Percentiles rank a stretch among this genome's conserved stretches.
Evolutionary conservation across 2,797 vertebrate species (phyloP).

Genomic region (Tiaroga cobitis): DNA sequence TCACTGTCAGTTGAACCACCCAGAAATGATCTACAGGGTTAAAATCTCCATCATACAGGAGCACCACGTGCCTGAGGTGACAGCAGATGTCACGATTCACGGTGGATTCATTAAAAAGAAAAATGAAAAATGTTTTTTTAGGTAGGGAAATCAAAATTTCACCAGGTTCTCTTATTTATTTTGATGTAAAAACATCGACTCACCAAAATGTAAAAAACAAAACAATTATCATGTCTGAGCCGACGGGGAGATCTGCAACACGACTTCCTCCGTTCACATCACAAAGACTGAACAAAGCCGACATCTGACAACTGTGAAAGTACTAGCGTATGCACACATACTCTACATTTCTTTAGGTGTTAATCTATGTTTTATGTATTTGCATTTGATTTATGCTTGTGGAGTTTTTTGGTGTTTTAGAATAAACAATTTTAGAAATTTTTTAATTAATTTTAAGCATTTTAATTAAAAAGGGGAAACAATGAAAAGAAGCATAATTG

Average conservation of each 20-base stretch:
- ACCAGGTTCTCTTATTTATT: not conserved
- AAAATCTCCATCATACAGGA: not conserved
- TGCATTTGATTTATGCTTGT: too few relatives aligned
- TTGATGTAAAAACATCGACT: too few relatives aligned
- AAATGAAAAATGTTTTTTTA: not conserved
- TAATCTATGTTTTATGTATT: not conserved
- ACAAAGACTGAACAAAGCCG: not conserved
- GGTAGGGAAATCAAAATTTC: not conserved
- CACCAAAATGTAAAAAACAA: not conserved
- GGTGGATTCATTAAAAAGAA: not conserved
- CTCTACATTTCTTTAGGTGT: too few relatives aligned
- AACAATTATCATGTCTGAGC: not conserved
- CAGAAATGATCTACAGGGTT: not conserved
- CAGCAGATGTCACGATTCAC: not conserved
- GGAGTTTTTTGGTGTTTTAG: not conserved
- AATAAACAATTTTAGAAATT: not conserved
- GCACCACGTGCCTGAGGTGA: too few relatives aligned
- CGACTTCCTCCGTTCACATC: not conserved
- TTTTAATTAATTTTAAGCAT: accelerated
- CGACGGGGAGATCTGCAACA: not conserved
- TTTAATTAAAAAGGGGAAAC: not conserved
- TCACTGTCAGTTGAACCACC: not conserved
- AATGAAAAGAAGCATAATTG: not conserved
- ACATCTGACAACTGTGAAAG: not conserved
- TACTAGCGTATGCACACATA: not conserved